A percentile compares a stretch with the other conserved stretches of the same genome.
phyloP scores from a whole-genome alignment of 2,113 vertebrate genomes.

The Propithecus coquereli region DNA sequence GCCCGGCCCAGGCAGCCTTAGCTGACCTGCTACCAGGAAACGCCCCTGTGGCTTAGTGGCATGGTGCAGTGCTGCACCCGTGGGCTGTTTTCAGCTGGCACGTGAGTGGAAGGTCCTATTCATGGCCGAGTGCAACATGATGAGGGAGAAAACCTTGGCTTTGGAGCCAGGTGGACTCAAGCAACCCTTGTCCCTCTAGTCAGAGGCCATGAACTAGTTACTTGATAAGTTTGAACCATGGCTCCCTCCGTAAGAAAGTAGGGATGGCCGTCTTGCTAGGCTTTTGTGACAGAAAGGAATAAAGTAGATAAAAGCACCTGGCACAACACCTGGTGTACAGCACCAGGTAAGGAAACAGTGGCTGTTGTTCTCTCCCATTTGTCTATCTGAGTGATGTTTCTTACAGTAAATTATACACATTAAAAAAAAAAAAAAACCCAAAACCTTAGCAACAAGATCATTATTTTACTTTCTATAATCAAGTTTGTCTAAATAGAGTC shows the following conservation, averaged over 20 bases:
- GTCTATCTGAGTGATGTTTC: not conserved
- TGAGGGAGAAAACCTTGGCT: too few species aligned
- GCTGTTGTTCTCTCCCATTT: too few species aligned
- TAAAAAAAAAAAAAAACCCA: not conserved
- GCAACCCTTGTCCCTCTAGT: not conserved
- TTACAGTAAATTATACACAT: not conserved
- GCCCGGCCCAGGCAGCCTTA: accelerated
- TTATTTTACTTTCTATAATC: not conserved
- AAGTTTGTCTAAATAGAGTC: not conserved
- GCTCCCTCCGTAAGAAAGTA: not conserved
- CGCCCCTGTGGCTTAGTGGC: accelerated
- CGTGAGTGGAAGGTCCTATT: not conserved
- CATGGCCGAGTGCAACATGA: accelerated
- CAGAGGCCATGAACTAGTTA: accelerated
- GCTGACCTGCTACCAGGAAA: accelerated
- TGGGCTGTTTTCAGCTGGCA: too few species aligned
- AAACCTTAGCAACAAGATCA: not conserved
- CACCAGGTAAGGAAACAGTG: not conserved
- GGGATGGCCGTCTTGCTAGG: too few species aligned
- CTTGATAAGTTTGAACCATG: not conserved
- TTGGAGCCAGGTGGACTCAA: not conserved
- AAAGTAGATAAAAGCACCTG: not conserved
- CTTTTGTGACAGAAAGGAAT: not conserved
- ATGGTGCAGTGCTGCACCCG: accelerated
- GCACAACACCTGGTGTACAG: accelerated